These are phyloP conservation scores for Onthophagus sagittarius DNA, from an alignment of 2,888 invertebrate species.

Conservation along the genomic window DNA sequence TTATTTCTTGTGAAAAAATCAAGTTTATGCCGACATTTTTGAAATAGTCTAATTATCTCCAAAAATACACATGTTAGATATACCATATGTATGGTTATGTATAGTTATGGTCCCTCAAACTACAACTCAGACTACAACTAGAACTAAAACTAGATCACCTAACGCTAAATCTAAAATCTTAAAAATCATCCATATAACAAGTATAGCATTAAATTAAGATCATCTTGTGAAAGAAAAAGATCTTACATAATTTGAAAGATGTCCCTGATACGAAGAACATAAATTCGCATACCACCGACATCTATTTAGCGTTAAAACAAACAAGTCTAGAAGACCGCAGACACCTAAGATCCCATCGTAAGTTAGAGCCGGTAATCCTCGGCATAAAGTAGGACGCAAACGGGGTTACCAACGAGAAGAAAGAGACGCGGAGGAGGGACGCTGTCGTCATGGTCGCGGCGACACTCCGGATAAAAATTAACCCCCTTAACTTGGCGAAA, in stretches of 20 bases:
- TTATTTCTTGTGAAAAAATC: no score
- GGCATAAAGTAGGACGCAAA: not conserved
- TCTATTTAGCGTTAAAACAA: not conserved
- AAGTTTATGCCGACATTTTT: no score
- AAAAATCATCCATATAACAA: no score
- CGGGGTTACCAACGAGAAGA: not conserved
- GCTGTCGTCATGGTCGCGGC: not conserved
- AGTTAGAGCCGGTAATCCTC: not conserved
- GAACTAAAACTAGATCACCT: no score
- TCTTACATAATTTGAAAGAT: not conserved
- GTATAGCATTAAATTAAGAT: no score
- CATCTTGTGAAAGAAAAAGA: no score
- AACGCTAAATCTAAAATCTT: no score
- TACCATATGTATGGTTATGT: no score
- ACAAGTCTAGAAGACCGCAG: not conserved
- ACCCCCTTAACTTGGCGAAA: conserved; percentile 1
- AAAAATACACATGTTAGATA: no score
- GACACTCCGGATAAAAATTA: conserved; percentile 8
- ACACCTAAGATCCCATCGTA: not conserved
- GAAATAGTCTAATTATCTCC: no score
- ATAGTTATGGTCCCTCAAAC: no score
- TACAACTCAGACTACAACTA: no score
- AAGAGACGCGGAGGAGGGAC: not conserved
- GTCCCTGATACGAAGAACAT: not conserved
- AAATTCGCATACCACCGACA: not conserved